Conservation (phyloP, 2,113 vertebrate genomes). For the Megaceryle torquata region DNA sequence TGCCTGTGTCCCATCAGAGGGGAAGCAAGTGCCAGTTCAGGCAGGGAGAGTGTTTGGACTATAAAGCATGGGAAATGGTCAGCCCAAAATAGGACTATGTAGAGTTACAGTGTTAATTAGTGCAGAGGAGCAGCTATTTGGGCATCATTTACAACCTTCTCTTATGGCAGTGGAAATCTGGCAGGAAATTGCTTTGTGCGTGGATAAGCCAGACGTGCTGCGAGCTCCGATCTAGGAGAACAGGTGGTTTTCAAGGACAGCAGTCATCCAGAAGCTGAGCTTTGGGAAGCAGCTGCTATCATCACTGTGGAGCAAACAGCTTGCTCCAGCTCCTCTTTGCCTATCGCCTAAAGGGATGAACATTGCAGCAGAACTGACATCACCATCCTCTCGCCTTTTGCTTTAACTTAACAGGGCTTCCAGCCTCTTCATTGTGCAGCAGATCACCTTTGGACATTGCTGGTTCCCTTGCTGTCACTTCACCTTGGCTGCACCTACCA, state of each 20-base stretch:
- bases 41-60: background rate
- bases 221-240: background rate
- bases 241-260: slow-evolving; percentile 28
- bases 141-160: background rate
- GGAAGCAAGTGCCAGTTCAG: background rate
- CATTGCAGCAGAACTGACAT: accelerated
- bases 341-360: background rate
- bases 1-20: background rate
- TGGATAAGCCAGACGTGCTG: background rate
- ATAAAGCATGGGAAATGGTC: accelerated
- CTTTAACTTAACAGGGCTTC: background rate
- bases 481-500: background rate
- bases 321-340: background rate
- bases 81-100: background rate
- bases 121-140: background rate
- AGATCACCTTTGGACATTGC: background rate
- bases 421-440: background rate
- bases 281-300: slow-evolving; percentile 2
- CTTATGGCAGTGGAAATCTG: background rate
- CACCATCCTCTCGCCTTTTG: background rate
- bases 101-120: background rate
- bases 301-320: background rate
- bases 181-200: background rate
- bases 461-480: background rate
- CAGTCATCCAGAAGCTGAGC: background rate